phyloP scores from a whole-genome alignment of 2,888 invertebrate species.

The Abrostola triplasia region DNA sequence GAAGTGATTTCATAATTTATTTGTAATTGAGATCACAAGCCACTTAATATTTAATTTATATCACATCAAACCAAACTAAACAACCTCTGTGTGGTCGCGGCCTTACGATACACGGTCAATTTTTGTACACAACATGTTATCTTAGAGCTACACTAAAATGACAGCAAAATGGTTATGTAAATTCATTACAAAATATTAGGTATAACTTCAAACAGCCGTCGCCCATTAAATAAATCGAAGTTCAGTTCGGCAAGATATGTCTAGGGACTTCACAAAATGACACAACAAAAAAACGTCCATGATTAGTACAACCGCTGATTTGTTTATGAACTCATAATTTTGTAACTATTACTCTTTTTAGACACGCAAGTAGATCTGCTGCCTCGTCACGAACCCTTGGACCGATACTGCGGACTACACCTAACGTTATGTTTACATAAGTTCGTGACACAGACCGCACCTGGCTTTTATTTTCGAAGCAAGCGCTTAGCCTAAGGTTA shows the following conservation, averaged over 20 bases:
- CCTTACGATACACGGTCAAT: conserved; percentile 51
- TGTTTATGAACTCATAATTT: conserved; percentile 47
- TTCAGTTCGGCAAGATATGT: conserved; percentile 1
- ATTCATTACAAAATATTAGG: conserved; percentile 32
- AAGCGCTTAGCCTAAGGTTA: conserved; percentile 61
- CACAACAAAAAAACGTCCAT: conserved; percentile 5
- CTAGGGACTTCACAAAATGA: conserved; percentile 19
- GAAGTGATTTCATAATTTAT: conserved; percentile 75
- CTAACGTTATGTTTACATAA: conserved; percentile 28
- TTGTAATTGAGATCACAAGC: conserved; percentile 85
- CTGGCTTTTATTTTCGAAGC: conserved; percentile 49
- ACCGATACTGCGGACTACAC: conserved; percentile 16
- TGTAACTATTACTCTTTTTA: conserved; percentile 52
- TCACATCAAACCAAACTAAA: conserved; percentile 68
- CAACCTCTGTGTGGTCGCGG: conserved; percentile 47
- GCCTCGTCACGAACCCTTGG: conserved; percentile 19
- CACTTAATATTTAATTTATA: conserved; percentile 77
- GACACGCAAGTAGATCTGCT: conserved; percentile 46
- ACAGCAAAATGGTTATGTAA: conserved; percentile 34
- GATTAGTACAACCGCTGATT: conserved; percentile 13
- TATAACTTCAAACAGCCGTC: conserved; percentile 25
- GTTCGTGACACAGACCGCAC: conserved; percentile 46
- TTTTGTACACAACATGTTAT: conserved; percentile 52
- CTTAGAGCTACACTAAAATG: conserved; percentile 36
- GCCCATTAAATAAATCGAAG: conserved; percentile 8